A percentile compares a stretch with the other conserved stretches of the same genome.
These are phyloP conservation scores for Phocides pigmalion DNA, from an alignment of 1,140 invertebrate species.

Conservation along the genomic window DNA sequence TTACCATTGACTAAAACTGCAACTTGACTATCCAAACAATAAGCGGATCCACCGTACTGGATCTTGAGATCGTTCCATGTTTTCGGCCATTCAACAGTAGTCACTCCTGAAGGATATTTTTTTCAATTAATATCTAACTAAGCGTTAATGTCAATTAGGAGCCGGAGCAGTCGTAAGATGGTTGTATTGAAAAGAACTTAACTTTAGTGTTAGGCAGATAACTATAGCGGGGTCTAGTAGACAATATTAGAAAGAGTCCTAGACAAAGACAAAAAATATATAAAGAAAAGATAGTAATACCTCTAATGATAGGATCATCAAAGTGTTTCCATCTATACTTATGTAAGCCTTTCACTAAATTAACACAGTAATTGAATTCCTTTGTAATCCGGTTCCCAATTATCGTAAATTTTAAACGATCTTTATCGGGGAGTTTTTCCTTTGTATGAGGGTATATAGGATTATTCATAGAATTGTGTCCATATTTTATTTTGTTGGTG, in stretches of 20 bases:
- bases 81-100: constrained; percentile 63
- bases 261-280: too few species aligned
- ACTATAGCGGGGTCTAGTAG: too few species aligned
- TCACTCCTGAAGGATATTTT: constrained; percentile 52
- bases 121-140: too few species aligned
- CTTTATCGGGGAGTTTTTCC: constrained; percentile 28
- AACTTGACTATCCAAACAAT: constrained; percentile 61
- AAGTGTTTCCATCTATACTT: constrained; percentile 63
- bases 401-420: constrained; percentile 58
- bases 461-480: constrained; percentile 68
- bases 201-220: too few species aligned
- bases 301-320: constrained; percentile 61
- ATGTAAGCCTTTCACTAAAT: constrained; percentile 62
- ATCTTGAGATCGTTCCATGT: constrained; percentile 64
- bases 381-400: constrained; percentile 65
- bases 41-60: constrained; percentile 54
- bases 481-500: constrained; percentile 51
- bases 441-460: constrained; percentile 52
- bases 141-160: too few species aligned
- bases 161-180: too few species aligned
- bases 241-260: too few species aligned
- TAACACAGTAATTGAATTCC: constrained; percentile 66
- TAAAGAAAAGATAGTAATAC: too few species aligned
- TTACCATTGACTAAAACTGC: constrained; percentile 73
- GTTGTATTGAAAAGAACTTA: too few species aligned